Conservation (phyloP, 2,888 invertebrate genomes). For the Sesamia inferens region DNA sequence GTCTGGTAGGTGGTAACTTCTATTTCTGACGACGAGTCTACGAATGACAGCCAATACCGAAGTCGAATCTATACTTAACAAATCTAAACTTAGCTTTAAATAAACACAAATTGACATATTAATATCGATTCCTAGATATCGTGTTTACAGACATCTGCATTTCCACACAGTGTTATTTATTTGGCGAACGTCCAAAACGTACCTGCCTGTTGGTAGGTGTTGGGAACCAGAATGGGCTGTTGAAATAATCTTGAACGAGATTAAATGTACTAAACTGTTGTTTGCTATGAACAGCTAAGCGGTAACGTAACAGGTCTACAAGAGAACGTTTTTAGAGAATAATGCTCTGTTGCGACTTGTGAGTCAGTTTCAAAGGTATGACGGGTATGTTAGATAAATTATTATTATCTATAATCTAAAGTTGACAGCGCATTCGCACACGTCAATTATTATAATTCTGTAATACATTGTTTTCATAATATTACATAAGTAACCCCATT, state of each 20-base stretch:
- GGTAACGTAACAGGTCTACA: background rate
- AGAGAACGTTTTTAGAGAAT: background rate
- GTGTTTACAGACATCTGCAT: slow-evolving; percentile 38
- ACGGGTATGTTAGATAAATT: background rate
- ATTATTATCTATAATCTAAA: background rate
- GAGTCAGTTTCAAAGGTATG: background rate
- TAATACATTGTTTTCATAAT: no score
- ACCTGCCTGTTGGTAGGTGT: slow-evolving; percentile 62
- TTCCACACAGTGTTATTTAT: slow-evolving; percentile 37
- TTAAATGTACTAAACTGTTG: slow-evolving; percentile 42
- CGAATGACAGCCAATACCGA: no score
- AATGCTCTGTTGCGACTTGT: background rate
- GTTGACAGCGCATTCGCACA: background rate
- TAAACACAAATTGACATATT: slow-evolving; percentile 45
- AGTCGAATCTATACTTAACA: slow-evolving; percentile 27
- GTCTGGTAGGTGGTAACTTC: no score
- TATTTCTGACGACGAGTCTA: no score
- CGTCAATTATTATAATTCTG: background rate
- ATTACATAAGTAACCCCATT: no score
- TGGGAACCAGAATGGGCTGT: slow-evolving; percentile 62
- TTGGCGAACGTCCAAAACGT: slow-evolving; percentile 64
- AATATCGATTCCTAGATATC: slow-evolving; percentile 45
- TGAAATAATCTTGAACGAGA: slow-evolving; percentile 59
- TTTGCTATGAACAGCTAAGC: slow-evolving; percentile 9
- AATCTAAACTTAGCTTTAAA: slow-evolving; percentile 26